Evolutionary conservation across 2,113 vertebrate species (phyloP), one percentile per base, ranked within the genome.

Genomic region (Aegithalos caudatus): DNA sequence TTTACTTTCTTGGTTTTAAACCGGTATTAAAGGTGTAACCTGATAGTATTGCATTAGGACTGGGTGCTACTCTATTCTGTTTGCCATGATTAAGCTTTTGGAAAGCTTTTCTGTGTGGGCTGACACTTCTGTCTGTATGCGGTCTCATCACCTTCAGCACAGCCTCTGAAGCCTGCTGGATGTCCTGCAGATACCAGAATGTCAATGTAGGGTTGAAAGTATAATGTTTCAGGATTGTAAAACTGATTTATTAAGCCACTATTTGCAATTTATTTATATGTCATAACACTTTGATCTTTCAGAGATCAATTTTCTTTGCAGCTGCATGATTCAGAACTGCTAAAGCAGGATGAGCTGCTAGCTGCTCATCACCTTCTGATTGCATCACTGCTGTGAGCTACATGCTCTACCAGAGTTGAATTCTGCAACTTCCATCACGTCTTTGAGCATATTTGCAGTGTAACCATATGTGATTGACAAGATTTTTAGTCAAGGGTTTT

Each of bases 1-100:
- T 93, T 96, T 90, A 69, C 69, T 95, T 88, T 48, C 35, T 58
- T 57, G 28, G 9, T 54, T 83, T 86, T 74, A 64, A 78, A 71
- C 11, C 9, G 67, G 25, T 58, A 21, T 87, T 72, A 61, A 51
- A 73, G 56, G 79, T 88, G 74, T 82, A 60, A 71, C 65, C 48
- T 45, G 77, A 28, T 78, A 67, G 37, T 50, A 28, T 61, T 93
- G 62, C 66, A 29, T 92, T 28, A 84, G 42, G 38, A n/a, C 67
- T 74, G 86, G 38, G 38, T 78, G 70, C 79, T 92, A 8, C 67
- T 90, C 44, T 76, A 0, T 45, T 47, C 47, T 57, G 9, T 61
- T 90, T 57, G 71, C 42, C 9, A 3, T 48, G 53, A n/a, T 94
- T 65, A 81, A 83, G 77, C 58, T 72, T 94, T 72, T 88, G 76